Evolutionary conservation across 2,888 invertebrate species (phyloP).

Genomic region (Parnassius mnemosyne): DNA sequence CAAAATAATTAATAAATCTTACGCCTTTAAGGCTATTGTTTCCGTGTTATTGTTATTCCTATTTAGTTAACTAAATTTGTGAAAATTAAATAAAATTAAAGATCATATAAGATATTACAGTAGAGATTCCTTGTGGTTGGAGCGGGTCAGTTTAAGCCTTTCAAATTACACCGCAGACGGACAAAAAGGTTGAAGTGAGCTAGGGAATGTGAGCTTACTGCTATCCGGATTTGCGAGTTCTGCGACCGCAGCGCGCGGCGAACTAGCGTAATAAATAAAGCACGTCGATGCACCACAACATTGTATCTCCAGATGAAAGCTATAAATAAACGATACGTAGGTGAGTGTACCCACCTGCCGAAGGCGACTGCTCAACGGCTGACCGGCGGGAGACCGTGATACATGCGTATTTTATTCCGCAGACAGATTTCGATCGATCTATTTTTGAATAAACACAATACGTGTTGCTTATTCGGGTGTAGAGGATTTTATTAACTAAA

Average conservation of each 20-base stretch:
- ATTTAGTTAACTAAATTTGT: too few relatives aligned
- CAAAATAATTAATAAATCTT: too few relatives aligned
- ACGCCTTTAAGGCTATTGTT: too few relatives aligned
- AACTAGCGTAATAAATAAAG: conserved; percentile 35
- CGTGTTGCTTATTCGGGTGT: conserved; percentile 14
- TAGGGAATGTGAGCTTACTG: conserved; percentile 52
- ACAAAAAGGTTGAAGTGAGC: conserved; percentile 57
- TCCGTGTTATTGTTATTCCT: too few relatives aligned
- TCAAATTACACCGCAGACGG: conserved; percentile 47
- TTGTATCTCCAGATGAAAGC: conserved; percentile 37
- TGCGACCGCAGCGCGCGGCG: conserved; percentile 35
- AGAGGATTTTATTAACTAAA: conserved; percentile 8
- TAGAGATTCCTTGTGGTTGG: conserved; percentile 21
- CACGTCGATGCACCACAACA: conserved; percentile 39
- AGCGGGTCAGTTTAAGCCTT: conserved; percentile 14
- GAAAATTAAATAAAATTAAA: too few relatives aligned
- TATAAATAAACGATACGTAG: conserved; percentile 41
- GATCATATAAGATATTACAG: background rate
- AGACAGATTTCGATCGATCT: conserved; percentile 13
- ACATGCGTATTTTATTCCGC: conserved; percentile 21
- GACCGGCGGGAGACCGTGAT: conserved; percentile 23
- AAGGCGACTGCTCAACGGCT: conserved; percentile 27
- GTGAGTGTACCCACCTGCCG: conserved; percentile 38
- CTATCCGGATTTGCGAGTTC: conserved; percentile 42
- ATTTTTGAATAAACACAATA: conserved; percentile 11